Conservation (phyloP, 2,113 vertebrate genomes). For the Mastomys natalensis region DNA sequence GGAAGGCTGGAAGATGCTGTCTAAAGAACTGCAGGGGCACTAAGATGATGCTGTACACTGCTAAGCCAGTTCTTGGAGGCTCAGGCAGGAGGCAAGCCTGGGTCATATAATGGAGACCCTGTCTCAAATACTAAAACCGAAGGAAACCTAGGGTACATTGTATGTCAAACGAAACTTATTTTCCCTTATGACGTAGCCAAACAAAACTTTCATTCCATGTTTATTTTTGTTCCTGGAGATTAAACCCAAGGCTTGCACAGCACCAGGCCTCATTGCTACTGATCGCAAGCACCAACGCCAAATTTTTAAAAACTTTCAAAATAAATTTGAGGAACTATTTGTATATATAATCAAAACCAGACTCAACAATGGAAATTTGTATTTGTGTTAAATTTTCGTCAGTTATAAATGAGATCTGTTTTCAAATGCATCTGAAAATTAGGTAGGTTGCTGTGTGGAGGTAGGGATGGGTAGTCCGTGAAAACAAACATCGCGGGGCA, state of each 20-base stretch:
- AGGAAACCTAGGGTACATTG: neutral
- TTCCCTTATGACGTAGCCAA: neutral
- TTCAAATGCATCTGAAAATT: neutral
- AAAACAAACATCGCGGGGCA: neutral
- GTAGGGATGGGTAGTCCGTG: neutral
- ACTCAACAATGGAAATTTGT: neutral
- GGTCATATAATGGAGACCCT: neutral
- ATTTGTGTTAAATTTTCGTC: neutral
- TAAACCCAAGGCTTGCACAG: neutral
- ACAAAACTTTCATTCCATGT: neutral
- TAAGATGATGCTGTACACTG: neutral
- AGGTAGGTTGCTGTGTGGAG: neutral
- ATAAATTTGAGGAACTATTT: neutral
- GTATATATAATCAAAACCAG: neutral
- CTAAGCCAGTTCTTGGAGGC: neutral
- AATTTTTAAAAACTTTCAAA: neutral
- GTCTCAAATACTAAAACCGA: neutral
- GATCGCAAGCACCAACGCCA: neutral
- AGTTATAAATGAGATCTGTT: neutral
- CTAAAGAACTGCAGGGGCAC: neutral
- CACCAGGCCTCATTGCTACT: neutral
- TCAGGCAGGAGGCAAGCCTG: too few species aligned
- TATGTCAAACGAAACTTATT: neutral
- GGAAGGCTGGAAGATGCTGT: neutral
- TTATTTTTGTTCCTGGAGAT: conserved; percentile 18